Conservation (phyloP, 2,113 vertebrate genomes). For the Grammatotria lemairii region DNA sequence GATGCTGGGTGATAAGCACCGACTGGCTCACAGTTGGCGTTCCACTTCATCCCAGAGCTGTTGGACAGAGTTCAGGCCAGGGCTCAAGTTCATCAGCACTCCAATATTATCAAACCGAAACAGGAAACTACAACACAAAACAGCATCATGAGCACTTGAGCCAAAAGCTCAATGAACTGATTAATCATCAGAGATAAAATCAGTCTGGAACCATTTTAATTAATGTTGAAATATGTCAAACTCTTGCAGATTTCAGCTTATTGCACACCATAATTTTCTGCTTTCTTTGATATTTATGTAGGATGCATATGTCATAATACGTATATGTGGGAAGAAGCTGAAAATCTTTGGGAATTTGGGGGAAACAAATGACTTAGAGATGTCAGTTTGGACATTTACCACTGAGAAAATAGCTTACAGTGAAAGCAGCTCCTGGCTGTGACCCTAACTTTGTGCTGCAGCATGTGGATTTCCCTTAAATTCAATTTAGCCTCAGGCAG, state of each 20-base stretch:
- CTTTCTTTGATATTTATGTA: background rate
- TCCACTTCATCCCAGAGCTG: background rate
- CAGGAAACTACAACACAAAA: background rate
- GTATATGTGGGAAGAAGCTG: rapidly evolving
- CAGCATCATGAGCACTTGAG: background rate
- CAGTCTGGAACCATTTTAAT: background rate
- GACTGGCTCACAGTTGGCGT: background rate
- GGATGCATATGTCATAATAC: background rate
- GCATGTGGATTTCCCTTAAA: background rate
- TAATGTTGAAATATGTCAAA: background rate
- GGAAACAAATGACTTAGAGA: background rate
- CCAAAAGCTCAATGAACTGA: background rate
- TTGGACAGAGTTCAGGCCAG: background rate
- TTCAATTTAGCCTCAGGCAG: background rate
- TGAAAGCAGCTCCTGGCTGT: background rate
- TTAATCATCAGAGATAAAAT: background rate
- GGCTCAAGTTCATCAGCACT: background rate
- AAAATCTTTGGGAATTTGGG: background rate
- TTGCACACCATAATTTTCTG: background rate
- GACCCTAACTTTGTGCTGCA: background rate
- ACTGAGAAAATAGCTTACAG: background rate
- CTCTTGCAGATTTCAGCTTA: background rate
- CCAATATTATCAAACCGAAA: background rate
- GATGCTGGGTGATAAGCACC: background rate
- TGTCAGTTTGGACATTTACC: background rate